These are phyloP conservation scores for Characodon lateralis DNA, from an alignment of 2,797 vertebrate genomes.

Conservation along the genomic window DNA sequence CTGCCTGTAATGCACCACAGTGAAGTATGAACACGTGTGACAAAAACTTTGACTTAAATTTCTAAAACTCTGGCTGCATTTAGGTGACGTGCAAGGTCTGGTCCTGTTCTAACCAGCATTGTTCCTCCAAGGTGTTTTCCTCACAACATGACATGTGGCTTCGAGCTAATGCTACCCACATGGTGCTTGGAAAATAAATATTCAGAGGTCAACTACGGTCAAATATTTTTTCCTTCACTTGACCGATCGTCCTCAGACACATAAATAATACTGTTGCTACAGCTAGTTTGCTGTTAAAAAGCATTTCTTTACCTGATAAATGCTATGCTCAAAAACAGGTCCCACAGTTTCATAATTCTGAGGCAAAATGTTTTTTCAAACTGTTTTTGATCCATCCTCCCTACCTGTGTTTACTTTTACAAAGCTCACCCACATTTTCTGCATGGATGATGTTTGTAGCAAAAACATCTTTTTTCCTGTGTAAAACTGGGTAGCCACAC, in stretches of 20 bases:
- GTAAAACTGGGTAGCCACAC: neutral
- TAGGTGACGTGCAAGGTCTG: neutral
- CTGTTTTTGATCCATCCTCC: neutral
- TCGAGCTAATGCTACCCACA: neutral
- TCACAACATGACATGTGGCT: neutral
- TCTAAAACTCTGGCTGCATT: neutral
- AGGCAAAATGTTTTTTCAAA: too few species aligned
- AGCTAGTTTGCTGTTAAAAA: neutral
- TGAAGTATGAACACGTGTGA: neutral
- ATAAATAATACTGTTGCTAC: neutral
- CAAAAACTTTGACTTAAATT: neutral
- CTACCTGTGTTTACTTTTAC: neutral
- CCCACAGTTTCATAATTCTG: neutral
- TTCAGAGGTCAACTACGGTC: neutral
- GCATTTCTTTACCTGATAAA: neutral
- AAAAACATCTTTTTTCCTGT: neutral
- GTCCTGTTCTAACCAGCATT: neutral
- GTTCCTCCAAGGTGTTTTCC: neutral
- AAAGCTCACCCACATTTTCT: neutral
- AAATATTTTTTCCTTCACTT: neutral
- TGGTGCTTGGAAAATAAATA: neutral
- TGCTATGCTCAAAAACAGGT: neutral
- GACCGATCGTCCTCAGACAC: neutral
- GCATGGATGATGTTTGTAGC: neutral
- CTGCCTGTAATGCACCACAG: neutral